phyloP scores from a whole-genome alignment of 2,888 invertebrate genomes.

The Heliconius charithonia region DNA sequence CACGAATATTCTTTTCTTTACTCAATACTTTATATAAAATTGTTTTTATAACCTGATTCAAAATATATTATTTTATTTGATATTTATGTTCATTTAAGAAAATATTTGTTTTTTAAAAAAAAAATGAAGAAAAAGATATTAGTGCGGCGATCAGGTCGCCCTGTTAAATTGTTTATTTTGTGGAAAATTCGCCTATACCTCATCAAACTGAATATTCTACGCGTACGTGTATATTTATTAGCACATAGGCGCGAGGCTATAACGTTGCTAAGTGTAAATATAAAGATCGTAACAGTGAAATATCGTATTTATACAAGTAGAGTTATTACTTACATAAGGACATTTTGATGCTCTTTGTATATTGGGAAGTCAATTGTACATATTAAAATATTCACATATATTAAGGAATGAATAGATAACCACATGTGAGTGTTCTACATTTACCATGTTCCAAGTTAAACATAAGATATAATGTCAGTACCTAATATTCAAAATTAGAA shows the following conservation, averaged over 20 bases:
- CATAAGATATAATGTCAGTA: neutral
- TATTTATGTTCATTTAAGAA: neutral
- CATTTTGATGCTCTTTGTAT: neutral
- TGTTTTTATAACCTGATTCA: neutral
- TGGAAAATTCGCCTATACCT: neutral
- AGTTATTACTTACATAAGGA: neutral
- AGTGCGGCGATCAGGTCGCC: neutral
- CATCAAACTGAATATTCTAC: neutral
- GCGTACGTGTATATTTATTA: neutral
- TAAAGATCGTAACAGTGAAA: neutral
- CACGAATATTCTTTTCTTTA: neutral
- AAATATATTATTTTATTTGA: neutral
- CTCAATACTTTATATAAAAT: neutral
- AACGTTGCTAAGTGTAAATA: neutral
- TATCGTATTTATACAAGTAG: conserved; percentile 7
- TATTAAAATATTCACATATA: neutral
- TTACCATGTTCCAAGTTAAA: neutral
- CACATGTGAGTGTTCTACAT: neutral
- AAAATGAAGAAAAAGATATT: neutral
- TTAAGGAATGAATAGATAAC: neutral
- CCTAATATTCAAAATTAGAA: neutral
- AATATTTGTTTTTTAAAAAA: neutral
- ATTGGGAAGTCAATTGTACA: neutral
- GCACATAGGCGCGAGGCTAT: neutral
- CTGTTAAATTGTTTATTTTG: neutral